Conservation (phyloP, 2,797 vertebrate species). For the Nyctalus aviator region DNA sequence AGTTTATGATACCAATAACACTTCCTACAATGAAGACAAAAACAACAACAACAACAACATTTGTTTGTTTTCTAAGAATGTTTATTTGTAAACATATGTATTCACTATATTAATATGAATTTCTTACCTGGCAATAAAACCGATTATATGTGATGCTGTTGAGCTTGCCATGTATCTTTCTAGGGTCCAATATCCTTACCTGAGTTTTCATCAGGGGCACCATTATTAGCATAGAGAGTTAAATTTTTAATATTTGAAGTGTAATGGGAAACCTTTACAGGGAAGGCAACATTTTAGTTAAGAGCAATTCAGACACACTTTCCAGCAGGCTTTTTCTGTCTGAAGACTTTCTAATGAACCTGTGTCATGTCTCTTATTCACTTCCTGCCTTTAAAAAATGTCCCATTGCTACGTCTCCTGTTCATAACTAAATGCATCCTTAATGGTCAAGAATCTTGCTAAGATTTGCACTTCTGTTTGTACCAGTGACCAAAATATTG, state of each 20-base stretch:
- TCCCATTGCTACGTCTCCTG: background rate
- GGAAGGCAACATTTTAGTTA: background rate
- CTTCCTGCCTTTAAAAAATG: background rate
- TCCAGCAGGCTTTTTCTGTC: background rate
- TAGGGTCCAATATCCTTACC: slow-evolving; percentile 62
- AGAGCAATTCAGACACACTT: background rate
- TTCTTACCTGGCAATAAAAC: slow-evolving; percentile 99
- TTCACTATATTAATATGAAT: slow-evolving; percentile 98
- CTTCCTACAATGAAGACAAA: slow-evolving; percentile 89
- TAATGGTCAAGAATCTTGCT: slow-evolving; percentile 17
- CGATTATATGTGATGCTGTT: slow-evolving; percentile 89
- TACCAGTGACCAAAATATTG: background rate
- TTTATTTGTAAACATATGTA: slow-evolving; percentile 97
- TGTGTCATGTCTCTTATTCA: background rate
- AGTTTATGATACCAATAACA: slow-evolving; percentile 90
- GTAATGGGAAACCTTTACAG: background rate
- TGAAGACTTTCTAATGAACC: background rate
- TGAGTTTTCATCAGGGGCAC: background rate
- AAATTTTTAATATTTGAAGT: background rate
- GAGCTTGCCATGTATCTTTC: slow-evolving; percentile 70
- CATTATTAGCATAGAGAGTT: background rate
- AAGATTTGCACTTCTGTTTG: background rate
- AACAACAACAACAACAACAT: slow-evolving; percentile 84
- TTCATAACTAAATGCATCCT: background rate
- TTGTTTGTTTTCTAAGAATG: slow-evolving; percentile 93